Percentiles rank a stretch among this genome's conserved stretches.
Evolutionary conservation across 2,113 vertebrate species (phyloP).

Genomic region (Mustelus asterias): DNA sequence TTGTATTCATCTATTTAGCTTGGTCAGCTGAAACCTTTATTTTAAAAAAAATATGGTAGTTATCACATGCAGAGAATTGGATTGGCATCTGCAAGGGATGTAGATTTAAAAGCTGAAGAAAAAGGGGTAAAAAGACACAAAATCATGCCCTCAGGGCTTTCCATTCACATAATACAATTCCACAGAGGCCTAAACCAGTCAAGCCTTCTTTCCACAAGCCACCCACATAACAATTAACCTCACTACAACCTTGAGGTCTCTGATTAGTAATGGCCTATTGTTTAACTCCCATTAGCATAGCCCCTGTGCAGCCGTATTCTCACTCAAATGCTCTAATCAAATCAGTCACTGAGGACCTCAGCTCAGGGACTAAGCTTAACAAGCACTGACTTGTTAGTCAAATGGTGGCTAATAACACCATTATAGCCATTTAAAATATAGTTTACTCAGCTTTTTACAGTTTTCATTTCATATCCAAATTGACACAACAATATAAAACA

Average conservation of each 20-base stretch:
- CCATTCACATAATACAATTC: constrained; percentile 72
- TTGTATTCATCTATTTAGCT: neutral
- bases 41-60: neutral
- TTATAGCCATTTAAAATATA: constrained; percentile 18
- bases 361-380: constrained; percentile 54
- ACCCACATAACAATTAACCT: constrained; percentile 91
- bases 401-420: neutral
- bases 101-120: constrained; percentile 72
- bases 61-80: constrained; percentile 5
- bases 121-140: constrained; percentile 59
- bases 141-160: constrained; percentile 80
- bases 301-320: constrained; percentile 70
- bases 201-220: constrained; percentile 74
- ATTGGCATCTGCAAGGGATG: constrained; percentile 27
- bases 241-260: constrained; percentile 82
- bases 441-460: neutral
- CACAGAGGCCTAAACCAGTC: constrained; percentile 80
- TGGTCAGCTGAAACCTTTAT: neutral
- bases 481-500: neutral
- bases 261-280: constrained; percentile 90
- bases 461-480: neutral
- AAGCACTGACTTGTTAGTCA: constrained; percentile 48
- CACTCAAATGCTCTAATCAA: constrained; percentile 74
- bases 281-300: constrained; percentile 76
- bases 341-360: constrained; percentile 66